Base-by-base conservation (phyloP, 2,797 vertebrate genomes). In the Staurois parvus region DNA sequence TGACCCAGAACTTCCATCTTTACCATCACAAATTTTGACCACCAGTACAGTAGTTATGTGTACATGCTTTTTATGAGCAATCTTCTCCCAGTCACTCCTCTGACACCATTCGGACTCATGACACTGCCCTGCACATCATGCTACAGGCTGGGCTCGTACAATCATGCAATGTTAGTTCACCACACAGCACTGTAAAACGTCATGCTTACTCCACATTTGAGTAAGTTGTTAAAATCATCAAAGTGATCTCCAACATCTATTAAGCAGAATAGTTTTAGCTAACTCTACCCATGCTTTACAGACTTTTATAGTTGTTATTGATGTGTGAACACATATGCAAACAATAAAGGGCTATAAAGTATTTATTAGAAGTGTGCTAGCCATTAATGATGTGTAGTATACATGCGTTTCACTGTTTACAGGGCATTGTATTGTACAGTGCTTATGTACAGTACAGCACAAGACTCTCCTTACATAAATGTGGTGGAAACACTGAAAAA, bases 281-380 rank as follows among this genome's bases (percentile, higher is more conserved):
- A 62, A 76, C 67, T 59, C 68, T 84, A 48, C 67, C 76, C 45
- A 77, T 79, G 83, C 83, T 84, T 84, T 84, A 52, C 76, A 84
- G 32, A 45, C 67, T 69, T 78, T 79, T 79, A 79, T 69, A 79
- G 76, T 30, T 84, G 48, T 85, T 85, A 79, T 74, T 85, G 83
- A 79, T 85, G 83, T 85, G 83, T 79, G 83, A 85, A 45, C 79
- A 74, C 83, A 74, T 85, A 73, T 85, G 76, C 69, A 85, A 79
- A 79, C 76, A 79, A 79, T 85, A 85, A 85, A 85, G 59, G 30
- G n/a, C 69, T 42, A 67, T 73, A 79, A 79, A 85, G 56, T 67
- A 68, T 79, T 85, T 73, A 85, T 85, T 85, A 85, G 67, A 72
- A 52, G 69, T 85, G 76, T 79, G 68, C 76, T 66, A 72, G 19